A percentile compares a stretch with the other conserved stretches of the same genome.
These are phyloP conservation scores for Ramazzottius varieornatus DNA, from an alignment of 2,888 invertebrate genomes.

Conservation along the genomic window DNA sequence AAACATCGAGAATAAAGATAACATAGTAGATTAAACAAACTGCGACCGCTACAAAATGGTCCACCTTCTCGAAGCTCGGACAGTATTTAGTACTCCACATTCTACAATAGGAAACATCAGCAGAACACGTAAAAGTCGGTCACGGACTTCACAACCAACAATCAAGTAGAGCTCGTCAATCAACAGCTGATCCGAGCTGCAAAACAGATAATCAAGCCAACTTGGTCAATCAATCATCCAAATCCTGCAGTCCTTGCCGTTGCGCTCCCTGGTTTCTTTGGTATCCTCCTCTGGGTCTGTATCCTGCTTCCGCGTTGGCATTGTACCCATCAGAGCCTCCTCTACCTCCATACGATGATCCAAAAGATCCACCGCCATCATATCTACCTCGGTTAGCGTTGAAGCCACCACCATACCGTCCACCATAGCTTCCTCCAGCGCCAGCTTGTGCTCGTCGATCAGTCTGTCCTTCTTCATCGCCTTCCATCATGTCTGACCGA, in stretches of 20 bases:
- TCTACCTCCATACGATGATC: neutral
- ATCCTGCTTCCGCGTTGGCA: neutral
- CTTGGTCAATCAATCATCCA: neutral
- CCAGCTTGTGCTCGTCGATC: no score
- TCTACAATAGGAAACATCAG: no score
- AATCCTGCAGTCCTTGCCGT: neutral
- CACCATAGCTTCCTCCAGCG: no score
- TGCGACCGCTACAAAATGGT: no score
- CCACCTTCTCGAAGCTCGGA: no score
- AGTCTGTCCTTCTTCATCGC: no score
- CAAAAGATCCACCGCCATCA: neutral
- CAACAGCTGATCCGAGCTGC: neutral
- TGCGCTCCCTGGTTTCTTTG: neutral
- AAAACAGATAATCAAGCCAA: no score
- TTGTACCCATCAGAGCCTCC: neutral
- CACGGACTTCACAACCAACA: no score
- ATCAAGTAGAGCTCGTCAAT: neutral
- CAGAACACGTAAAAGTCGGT: no score
- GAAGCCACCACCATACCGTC: neutral
- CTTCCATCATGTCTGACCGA: neutral
- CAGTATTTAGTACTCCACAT: no score
- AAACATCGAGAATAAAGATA: no score
- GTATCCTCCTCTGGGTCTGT: neutral
- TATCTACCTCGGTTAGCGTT: neutral
- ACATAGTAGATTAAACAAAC: no score